Base-by-base conservation (phyloP, 2,888 invertebrate genomes). In the Campoplex nolae region DNA sequence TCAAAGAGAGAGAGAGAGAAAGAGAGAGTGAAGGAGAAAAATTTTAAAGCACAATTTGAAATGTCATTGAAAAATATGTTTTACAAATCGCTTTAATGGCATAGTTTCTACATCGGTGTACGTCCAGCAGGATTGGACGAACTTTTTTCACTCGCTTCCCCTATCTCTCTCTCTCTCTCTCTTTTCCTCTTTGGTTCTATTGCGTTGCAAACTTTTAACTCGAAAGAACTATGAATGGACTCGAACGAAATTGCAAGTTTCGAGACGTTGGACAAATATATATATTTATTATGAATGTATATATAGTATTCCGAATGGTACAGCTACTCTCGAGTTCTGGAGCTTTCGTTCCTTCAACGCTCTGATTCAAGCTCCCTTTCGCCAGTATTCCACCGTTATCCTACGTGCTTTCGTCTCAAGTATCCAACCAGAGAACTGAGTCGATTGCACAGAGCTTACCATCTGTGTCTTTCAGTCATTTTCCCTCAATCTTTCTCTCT, bases 171-270 rank as follows among this genome's bases (percentile, higher is more conserved):
- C 62, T 56, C 13, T 23, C n/a, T 70, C 38, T 9, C 42, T 42
- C 42, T 42, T 9, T 42, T 23, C 51, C 56, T 38, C 28, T 77
- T 42, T 62, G 38, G 54, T 76, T 51, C 73, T 38, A 75, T 45
- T 68, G 45, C 78, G 35, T 42, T 51, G 77, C 73, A 70, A 87
- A 82, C 81, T 87, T 84, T 84, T 75, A 84, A 82, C 84, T 74
- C 77, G 77, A 82, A 81, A 87, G 81, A 84, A 84, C 77, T 73
- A 70, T 84, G 86, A 87, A 84, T 84, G 81, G 84, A 65, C 51
- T 56, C 65, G 38, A 84, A 87, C 75, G 82, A 70, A 78, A 84
- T 87, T 84, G 78, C 84, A 70, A 74, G 70, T 48, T 81, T 70
- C 74, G 68, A 84, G 74, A 68, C 67, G 51, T 80, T 73, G 80